Percentiles rank a stretch among this genome's conserved stretches.
These are phyloP conservation scores for Galleria mellonella DNA, from an alignment of 1,140 invertebrate species.

Conservation along the genomic window DNA sequence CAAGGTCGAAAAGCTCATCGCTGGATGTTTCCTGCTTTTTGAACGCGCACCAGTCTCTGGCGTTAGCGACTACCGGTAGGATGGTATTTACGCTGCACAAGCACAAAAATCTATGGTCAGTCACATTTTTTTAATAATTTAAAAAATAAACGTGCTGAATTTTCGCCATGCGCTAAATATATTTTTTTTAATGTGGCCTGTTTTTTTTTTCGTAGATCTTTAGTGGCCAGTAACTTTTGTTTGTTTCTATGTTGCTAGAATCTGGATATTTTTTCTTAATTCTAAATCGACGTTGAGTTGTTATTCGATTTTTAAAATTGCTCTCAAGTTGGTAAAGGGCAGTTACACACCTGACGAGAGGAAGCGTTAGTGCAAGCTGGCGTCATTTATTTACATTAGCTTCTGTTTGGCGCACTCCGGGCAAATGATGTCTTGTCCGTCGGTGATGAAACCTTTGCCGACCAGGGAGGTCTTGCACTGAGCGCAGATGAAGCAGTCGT, in stretches of 20 bases:
- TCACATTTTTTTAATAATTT: constrained; percentile 10
- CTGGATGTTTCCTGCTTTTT: constrained; percentile 35
- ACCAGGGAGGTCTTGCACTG: constrained; percentile 96
- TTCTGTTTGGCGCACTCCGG: constrained; percentile 98
- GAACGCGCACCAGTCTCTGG: constrained; percentile 58
- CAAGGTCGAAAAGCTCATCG: constrained; percentile 41
- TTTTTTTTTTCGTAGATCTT: too few species aligned
- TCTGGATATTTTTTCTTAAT: too few species aligned
- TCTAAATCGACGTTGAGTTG: too few species aligned
- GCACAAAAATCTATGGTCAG: constrained; percentile 38
- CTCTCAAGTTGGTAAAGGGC: background rate
- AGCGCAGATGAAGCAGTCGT: constrained; percentile 99
- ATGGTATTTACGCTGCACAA: constrained; percentile 61
- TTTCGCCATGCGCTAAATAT: background rate
- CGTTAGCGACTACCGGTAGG: constrained; percentile 58
- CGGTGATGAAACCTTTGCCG: constrained; percentile 98
- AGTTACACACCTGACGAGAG: background rate
- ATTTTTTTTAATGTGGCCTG: too few species aligned
- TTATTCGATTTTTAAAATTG: background rate
- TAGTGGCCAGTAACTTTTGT: too few species aligned
- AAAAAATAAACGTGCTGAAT: constrained; percentile 4
- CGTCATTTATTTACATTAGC: constrained; percentile 82
- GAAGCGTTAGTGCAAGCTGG: constrained; percentile 2
- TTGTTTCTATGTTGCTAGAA: too few species aligned
- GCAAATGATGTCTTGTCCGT: constrained; percentile 96